These are phyloP conservation scores for Thalassarche chlororhynchos DNA, from an alignment of 2,113 vertebrate genomes.

Conservation along the genomic window DNA sequence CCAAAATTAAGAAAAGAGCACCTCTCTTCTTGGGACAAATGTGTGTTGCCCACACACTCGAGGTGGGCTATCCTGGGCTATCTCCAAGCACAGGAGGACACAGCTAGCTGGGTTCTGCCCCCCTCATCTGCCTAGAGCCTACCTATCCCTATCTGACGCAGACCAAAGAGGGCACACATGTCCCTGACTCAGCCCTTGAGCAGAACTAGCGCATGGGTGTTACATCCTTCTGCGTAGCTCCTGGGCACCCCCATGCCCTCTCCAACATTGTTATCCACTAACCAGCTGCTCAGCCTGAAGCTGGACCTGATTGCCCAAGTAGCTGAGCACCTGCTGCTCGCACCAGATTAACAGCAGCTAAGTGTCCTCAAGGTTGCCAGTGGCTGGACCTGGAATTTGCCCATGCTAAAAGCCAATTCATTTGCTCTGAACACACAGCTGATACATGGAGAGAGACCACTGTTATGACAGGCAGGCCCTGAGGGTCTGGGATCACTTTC, in stretches of 20 bases:
- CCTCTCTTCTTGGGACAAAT: background rate
- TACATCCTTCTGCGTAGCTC: background rate
- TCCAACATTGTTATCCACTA: background rate
- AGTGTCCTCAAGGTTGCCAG: too few species aligned
- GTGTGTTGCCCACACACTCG: accelerated
- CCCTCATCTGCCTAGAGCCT: background rate
- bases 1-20: background rate
- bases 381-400: background rate
- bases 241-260: background rate
- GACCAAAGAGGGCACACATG: accelerated
- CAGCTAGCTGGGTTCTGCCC: background rate
- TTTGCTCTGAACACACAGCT: background rate
- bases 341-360: background rate
- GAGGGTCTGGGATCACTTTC: background rate
- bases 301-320: background rate
- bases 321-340: background rate
- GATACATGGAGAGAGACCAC: background rate
- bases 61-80: background rate
- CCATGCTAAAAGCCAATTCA: background rate
- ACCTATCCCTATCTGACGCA: background rate
- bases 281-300: background rate
- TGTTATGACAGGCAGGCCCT: background rate
- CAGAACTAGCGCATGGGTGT: background rate
- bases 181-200: background rate
- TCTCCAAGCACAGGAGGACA: background rate